Conservation (phyloP, 2,113 vertebrate genomes). For the Sorex fumeus region DNA sequence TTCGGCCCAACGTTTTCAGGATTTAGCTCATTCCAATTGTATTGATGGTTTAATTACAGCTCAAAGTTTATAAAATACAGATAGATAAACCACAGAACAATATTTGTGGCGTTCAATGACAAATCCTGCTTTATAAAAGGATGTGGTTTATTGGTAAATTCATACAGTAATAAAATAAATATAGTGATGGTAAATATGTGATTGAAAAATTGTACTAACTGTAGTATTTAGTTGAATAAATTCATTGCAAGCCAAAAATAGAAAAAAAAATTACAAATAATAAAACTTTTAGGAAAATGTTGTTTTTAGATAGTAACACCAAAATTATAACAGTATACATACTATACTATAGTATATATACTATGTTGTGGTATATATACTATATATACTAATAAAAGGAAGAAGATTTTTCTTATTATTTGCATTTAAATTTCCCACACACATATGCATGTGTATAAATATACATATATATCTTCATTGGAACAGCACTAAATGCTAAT, state of each 20-base stretch:
- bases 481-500: not conserved
- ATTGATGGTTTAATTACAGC: not conserved
- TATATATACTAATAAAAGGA: no score
- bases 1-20: not conserved
- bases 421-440: not conserved
- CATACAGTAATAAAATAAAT: not conserved
- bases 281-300: no score
- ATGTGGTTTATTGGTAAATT: not conserved
- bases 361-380: no score
- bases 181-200: not conserved
- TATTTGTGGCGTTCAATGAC: not conserved
- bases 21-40: constrained; percentile 6
- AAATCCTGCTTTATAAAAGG: not conserved
- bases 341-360: no score
- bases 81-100: not conserved
- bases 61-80: not conserved
- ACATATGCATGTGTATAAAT: not conserved
- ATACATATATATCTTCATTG: not conserved
- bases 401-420: not conserved
- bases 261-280: not conserved
- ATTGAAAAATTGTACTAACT: not conserved
- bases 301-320: not conserved
- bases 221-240: not conserved
- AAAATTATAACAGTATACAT: not conserved
- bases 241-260: not conserved